Base-by-base conservation (phyloP, 2,888 invertebrate species). In the Archips xylosteana region DNA sequence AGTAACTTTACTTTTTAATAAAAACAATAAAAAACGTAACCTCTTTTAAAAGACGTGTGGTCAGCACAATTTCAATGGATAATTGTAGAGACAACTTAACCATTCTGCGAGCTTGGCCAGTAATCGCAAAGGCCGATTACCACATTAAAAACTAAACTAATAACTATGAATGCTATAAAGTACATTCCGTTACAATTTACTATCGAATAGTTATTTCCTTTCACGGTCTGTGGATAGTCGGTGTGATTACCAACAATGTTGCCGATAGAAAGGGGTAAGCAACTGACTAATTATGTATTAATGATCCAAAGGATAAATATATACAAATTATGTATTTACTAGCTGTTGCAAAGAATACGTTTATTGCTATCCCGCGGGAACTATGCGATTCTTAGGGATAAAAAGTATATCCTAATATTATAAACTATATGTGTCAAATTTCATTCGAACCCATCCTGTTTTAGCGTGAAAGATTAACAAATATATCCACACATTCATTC, bases 181-280 rank as follows among this genome's bases (percentile, higher is more conserved):
- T 87, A 59, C 45, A 64, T 71, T 49, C 60, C 68, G 67, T 67
- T 76, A 77, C 70, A 80, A 79, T 83, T 82, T 78, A 83, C 79
- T 82, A 85, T 82, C 82, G 81, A 79, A 79, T 77, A 75, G 80
- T 81, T 83, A 85, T 84, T 83, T 78, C 76, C 76, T 77, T 80
- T 84, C 85, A 90, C 87, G 90, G 86, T 88, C 83, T 86, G 85
- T 88, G 75, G 60, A 3, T 63, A 51, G 80, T 76, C 78, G 78
- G 79, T 72, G 70, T 82, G 81, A 85, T 85, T 87, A 85, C 82
- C 85, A 86, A 88, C 87, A 84, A 77, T 86, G 88, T 88, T 85
- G 69, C 68, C 67, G 60, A 63, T 82, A 80, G 61, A 75, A 70
- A 78, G 32, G 71, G 75, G 75, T 65, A 74, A 74, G 80, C 77